These are phyloP conservation scores for Polydrusus tereticollis DNA, from an alignment of 2,888 invertebrate genomes.

Conservation along the genomic window DNA sequence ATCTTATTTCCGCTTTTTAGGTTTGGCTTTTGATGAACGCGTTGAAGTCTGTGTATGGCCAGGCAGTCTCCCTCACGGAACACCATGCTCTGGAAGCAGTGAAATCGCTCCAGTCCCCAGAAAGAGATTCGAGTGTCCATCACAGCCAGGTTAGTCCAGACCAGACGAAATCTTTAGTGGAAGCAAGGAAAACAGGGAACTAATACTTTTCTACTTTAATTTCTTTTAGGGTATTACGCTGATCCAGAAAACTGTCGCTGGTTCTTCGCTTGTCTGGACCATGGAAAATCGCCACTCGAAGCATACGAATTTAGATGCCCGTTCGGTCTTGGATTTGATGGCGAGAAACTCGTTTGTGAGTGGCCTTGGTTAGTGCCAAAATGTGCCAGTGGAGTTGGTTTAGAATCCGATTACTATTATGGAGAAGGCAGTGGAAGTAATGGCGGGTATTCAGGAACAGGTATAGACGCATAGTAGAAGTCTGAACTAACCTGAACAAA, in stretches of 20 bases:
- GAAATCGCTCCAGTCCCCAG: constrained; percentile 83
- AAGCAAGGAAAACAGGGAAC: neutral
- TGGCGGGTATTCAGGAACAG: constrained; percentile 17
- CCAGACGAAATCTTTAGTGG: too few species aligned
- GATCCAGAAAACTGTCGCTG: constrained; percentile 87
- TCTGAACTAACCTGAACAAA: too few species aligned
- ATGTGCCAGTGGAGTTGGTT: constrained; percentile 57
- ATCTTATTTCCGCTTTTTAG: constrained; percentile 64
- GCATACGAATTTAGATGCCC: constrained; percentile 88
- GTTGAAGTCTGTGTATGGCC: constrained; percentile 88
- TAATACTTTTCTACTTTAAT: neutral
- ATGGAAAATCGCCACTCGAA: constrained; percentile 73
- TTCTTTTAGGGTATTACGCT: constrained; percentile 77
- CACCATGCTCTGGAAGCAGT: constrained; percentile 82
- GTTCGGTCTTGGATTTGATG: constrained; percentile 83
- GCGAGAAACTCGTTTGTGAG: constrained; percentile 77
- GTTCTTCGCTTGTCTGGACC: constrained; percentile 86
- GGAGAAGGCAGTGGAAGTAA: constrained; percentile 21
- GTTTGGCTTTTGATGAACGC: constrained; percentile 80
- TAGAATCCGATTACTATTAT: constrained; percentile 68
- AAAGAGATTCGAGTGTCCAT: constrained; percentile 77
- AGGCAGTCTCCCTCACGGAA: constrained; percentile 77
- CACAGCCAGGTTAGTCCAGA: constrained; percentile 69
- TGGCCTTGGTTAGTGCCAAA: constrained; percentile 83
- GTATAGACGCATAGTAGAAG: too few species aligned